A percentile compares a stretch with the other conserved stretches of the same genome.
Conservation (phyloP, 2,113 vertebrate genomes). For the Mixornis gularis region DNA sequence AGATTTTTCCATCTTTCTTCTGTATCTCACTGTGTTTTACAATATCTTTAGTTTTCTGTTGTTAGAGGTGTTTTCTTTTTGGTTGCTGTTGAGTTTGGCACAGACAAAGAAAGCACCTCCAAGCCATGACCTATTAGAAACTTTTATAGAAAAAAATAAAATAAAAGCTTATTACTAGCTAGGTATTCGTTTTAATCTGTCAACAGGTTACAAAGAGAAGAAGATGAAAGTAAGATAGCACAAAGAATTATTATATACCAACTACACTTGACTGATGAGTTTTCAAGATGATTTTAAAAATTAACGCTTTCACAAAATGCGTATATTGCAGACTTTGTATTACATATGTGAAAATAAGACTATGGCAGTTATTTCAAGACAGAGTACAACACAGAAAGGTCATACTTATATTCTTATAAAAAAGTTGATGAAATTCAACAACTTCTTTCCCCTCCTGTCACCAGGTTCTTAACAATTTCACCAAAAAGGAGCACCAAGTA, state of each 20-base stretch:
- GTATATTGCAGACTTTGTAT: background rate
- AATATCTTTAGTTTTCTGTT: background rate
- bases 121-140: background rate
- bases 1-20: background rate
- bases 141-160: background rate
- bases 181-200: background rate
- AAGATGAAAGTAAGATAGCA: background rate
- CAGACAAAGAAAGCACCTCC: background rate
- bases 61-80: background rate
- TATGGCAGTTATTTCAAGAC: background rate
- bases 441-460: background rate
- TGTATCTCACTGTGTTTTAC: background rate
- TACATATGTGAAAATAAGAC: background rate
- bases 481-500: background rate
- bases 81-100: constrained; percentile 18
- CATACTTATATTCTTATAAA: background rate
- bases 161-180: background rate
- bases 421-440: background rate
- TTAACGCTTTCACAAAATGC: background rate
- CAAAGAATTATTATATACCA: background rate
- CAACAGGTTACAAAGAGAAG: background rate
- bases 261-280: background rate
- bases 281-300: background rate
- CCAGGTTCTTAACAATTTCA: background rate
- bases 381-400: background rate